These are phyloP conservation scores for Pyrrhura leucotis DNA, from an alignment of 2,797 vertebrate genomes.

Conservation along the genomic window DNA sequence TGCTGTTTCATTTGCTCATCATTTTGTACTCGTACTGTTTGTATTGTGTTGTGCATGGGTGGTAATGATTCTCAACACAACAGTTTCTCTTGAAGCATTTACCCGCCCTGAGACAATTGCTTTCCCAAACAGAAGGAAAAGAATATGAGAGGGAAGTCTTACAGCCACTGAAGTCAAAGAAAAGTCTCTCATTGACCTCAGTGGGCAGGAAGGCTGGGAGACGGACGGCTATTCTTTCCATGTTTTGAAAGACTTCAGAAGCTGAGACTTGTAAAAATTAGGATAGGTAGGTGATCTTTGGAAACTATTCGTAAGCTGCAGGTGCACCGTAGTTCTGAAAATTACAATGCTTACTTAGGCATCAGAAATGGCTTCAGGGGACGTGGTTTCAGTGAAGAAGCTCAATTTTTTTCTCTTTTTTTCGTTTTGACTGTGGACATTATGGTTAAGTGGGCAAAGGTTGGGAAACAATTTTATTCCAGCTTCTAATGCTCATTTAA, in stretches of 20 bases:
- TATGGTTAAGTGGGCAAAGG: background rate
- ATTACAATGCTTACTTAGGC: background rate
- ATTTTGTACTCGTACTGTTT: constrained; percentile 6
- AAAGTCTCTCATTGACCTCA: background rate
- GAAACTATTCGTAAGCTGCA: constrained; percentile 36
- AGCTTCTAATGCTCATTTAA: background rate
- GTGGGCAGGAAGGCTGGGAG: constrained; percentile 8
- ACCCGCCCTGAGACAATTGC: background rate
- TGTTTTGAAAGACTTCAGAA: constrained; percentile 29
- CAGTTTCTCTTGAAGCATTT: constrained; percentile 18
- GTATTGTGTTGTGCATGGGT: constrained; percentile 46
- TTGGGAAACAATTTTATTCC: constrained; percentile 4
- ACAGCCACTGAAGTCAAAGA: background rate
- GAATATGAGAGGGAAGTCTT: background rate
- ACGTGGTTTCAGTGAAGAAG: background rate
- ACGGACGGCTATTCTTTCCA: constrained; percentile 9
- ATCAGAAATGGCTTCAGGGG: constrained; percentile 6
- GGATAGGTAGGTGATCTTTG: constrained; percentile 9
- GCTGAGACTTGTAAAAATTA: constrained; percentile 22
- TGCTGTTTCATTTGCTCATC: constrained; percentile 29
- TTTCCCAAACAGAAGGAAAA: constrained; percentile 22
- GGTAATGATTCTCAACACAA: constrained; percentile 43
- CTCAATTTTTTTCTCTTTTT: background rate
- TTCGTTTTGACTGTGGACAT: background rate
- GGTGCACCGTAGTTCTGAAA: constrained; percentile 34